phyloP scores from a whole-genome alignment of 2,888 invertebrate species.

The Apamea sordens region DNA sequence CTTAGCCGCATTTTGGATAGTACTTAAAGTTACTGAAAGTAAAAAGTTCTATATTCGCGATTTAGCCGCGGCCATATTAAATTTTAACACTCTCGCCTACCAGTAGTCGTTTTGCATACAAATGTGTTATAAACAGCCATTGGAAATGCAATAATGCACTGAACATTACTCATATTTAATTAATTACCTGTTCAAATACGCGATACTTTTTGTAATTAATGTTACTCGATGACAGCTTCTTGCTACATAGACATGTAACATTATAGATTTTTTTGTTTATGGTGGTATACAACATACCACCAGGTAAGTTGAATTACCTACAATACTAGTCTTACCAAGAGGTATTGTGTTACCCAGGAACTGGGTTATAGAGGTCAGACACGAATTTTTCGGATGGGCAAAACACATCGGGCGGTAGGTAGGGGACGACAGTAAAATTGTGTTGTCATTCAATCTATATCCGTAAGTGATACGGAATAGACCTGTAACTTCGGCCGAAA shows the following conservation, averaged over 20 bases:
- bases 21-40: not conserved
- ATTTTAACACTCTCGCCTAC: constrained; percentile 59
- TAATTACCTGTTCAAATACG: constrained; percentile 64
- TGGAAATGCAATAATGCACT: constrained; percentile 65
- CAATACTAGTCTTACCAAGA: not conserved
- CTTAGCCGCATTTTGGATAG: not conserved
- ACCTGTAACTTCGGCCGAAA: not conserved
- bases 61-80: constrained; percentile 46
- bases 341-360: not conserved
- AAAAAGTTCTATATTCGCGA: constrained; percentile 14
- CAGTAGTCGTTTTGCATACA: constrained; percentile 58
- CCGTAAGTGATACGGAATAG: not conserved
- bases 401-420: no score
- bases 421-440: not conserved
- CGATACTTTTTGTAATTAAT: constrained; percentile 63
- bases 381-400: not conserved
- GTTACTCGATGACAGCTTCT: constrained; percentile 50
- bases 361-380: not conserved
- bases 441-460: no score
- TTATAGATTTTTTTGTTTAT: constrained; percentile 18
- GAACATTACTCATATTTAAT: constrained; percentile 61
- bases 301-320: not conserved
- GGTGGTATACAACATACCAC: not conserved
- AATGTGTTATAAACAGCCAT: constrained; percentile 59
- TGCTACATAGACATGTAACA: constrained; percentile 25